Conservation (phyloP, 64 coral and sea anemone species). For the Actinia equina region DNA sequence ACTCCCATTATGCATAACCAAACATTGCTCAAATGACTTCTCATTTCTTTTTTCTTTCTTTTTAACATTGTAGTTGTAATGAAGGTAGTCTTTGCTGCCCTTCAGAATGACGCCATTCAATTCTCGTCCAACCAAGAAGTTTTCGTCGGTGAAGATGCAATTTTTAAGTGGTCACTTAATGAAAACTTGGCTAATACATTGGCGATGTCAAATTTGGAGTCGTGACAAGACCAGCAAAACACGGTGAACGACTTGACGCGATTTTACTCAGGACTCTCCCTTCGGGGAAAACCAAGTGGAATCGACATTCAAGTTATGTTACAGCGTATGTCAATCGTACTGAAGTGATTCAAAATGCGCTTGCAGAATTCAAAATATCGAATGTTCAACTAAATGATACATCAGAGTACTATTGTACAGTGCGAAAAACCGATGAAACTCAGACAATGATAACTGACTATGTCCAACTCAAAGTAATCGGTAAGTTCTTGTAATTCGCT, state of each 20-base stretch:
- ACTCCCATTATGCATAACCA: neutral
- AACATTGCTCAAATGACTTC: neutral
- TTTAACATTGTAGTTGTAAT: neutral
- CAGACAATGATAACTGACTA: constrained; percentile 10
- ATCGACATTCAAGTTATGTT: neutral
- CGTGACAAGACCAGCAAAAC: neutral
- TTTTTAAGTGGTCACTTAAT: neutral
- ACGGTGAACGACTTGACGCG: constrained; percentile 3
- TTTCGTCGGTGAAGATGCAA: constrained; percentile 12
- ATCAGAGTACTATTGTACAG: neutral
- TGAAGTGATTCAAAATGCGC: neutral
- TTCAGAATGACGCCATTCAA: neutral
- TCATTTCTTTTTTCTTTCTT: neutral
- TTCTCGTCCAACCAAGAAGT: constrained; percentile 16
- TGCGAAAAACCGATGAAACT: neutral
- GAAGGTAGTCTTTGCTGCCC: neutral
- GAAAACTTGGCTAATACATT: neutral
- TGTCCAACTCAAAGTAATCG: constrained; percentile 7
- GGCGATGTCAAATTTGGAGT: constrained; percentile 10
- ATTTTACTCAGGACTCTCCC: constrained; percentile 14
- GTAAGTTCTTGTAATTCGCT: neutral
- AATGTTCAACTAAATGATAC: constrained; percentile 5
- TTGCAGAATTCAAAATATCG: neutral
- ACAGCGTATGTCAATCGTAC: neutral
- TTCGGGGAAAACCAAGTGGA: constrained; percentile 2